Evolutionary conservation across 2,797 vertebrate species (phyloP), one percentile per base, ranked within the genome.

Genomic region (Hapalemur alaotrensis): DNA sequence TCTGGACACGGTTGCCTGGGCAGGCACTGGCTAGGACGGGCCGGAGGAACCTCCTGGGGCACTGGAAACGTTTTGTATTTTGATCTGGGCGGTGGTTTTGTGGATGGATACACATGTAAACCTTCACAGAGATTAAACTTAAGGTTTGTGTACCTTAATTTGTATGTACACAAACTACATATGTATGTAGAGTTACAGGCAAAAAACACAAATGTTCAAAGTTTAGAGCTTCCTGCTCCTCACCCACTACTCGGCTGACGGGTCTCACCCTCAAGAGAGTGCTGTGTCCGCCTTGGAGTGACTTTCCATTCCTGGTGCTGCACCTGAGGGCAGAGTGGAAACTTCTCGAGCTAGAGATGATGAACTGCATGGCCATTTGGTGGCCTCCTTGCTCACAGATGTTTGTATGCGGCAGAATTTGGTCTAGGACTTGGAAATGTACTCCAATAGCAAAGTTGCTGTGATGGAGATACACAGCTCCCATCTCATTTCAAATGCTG

Each of bases 201-300:
- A 61, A 82, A 89, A 76, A 54, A 43, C 25, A 52, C 50, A 65
- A 54, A 30, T 38, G 63, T 7, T 84, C 30, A 30, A 78, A 48
- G 52, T 30, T 52, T 67, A 46, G 54, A 79, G 92, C 4, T 12
- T 73, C 35, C 50, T 46, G 57, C 4, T 52, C 10, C 20, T 4
- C 0, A 6, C 18, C 30, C 43, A 17, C 52, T 10, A 75, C 43
- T 6, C 7, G 2, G 41, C 6, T 9, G 0, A 5, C n/a, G 25
- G 7, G 43, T 32, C 65, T 65, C 30, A 10, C 9, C 35, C n/a
- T 86, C 25, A 4, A 14, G 48, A 78, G n/a, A 54, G 9, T 18
- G 41, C 30, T 0, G 1, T 5, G 11, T 80, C n/a, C 17, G 14
- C 18, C 15, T n/a, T 7, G 57, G 65, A 65, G 13, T 35, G 79